Evolutionary conservation across 2,797 vertebrate species (phyloP).

Genomic region (Siniperca obscura): DNA sequence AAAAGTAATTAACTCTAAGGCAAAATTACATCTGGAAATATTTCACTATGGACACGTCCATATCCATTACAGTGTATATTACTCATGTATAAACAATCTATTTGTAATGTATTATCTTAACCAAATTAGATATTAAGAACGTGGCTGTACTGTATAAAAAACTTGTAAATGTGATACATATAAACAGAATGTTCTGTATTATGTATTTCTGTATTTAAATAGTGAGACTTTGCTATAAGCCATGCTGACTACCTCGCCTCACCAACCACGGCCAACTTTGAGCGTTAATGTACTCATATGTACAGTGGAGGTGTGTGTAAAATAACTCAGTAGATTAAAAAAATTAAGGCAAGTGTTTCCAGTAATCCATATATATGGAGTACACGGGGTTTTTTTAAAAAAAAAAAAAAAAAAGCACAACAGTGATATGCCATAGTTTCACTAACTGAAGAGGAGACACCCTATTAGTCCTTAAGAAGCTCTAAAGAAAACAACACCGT

Average conservation of each 20-base stretch:
- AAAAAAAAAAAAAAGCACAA: constrained; percentile 29
- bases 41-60: neutral
- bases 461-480: constrained; percentile 6
- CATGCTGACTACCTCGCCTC: neutral
- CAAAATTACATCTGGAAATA: neutral
- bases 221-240: neutral
- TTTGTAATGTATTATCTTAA: neutral
- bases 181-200: neutral
- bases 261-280: neutral
- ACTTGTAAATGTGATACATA: neutral
- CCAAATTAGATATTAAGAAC: neutral
- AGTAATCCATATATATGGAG: neutral
- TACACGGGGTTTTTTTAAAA: neutral
- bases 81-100: neutral
- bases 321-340: constrained; percentile 13
- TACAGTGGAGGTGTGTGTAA: neutral
- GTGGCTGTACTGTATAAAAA: neutral
- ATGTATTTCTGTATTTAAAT: neutral
- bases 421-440: constrained; percentile 1
- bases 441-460: neutral
- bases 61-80: neutral
- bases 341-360: constrained; percentile 44
- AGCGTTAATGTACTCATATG: neutral
- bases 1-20: neutral
- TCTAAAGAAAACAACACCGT: constrained; percentile 17